Conservation (phyloP, 2,888 invertebrate genomes). For the Trachelus tabidus region DNA sequence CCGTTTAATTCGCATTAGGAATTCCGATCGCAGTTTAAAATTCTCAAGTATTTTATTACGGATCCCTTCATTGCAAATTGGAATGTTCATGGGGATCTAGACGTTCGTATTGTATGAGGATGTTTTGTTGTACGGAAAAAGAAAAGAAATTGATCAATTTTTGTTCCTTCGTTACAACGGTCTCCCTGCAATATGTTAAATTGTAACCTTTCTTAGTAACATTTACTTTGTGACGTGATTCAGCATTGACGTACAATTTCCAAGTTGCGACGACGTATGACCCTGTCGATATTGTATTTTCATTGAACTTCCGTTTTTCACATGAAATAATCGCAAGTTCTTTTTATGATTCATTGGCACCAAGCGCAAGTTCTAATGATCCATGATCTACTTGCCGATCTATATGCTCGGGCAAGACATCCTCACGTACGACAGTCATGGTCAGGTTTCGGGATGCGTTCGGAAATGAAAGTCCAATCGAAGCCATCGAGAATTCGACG, state of each 20-base stretch:
- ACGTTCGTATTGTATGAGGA: background rate
- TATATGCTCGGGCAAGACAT: background rate
- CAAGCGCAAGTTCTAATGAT: background rate
- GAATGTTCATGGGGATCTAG: background rate
- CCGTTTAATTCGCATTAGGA: slow-evolving; percentile 53
- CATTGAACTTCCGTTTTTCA: background rate
- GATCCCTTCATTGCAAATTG: background rate
- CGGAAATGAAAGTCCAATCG: background rate
- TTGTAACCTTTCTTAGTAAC: background rate
- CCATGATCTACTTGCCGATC: background rate
- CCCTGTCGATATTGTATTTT: background rate
- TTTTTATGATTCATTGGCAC: background rate
- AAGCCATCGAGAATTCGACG: background rate
- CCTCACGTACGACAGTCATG: background rate
- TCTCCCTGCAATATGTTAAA: background rate
- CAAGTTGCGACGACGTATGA: background rate
- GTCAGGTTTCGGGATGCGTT: background rate
- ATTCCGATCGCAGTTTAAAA: background rate
- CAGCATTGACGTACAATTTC: background rate
- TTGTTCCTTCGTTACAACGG: background rate
- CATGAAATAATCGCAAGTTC: background rate
- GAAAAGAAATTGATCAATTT: background rate
- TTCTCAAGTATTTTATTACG: slow-evolving; percentile 4
- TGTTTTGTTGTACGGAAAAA: background rate
- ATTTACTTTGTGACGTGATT: background rate